A percentile compares a stretch with the other conserved stretches of the same genome.
phyloP scores from a whole-genome alignment of 2,113 vertebrate species.

The Podarcis muralis region DNA sequence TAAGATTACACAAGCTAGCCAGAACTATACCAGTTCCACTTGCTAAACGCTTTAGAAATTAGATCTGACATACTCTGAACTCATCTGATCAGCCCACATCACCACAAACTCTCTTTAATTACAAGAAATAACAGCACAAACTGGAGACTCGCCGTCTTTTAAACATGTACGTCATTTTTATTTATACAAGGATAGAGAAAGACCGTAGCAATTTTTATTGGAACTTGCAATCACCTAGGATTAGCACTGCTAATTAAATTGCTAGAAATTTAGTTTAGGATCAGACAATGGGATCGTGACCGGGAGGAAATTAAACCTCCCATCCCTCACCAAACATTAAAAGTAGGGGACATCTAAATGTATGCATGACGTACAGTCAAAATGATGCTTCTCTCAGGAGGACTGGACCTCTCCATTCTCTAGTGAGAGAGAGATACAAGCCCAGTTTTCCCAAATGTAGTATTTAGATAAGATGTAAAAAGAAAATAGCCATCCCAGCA shows the following conservation, averaged over 20 bases:
- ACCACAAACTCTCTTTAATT: not conserved
- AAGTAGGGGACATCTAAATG: slow-evolving; percentile 28
- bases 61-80: not conserved
- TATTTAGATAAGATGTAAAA: not conserved
- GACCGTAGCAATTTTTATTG: slow-evolving; percentile 29
- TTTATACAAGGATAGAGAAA: slow-evolving; percentile 59
- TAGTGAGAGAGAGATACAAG: not conserved
- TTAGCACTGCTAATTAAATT: slow-evolving; percentile 64
- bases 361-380: slow-evolving; percentile 17
- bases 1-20: not conserved
- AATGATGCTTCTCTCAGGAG: slow-evolving; percentile 24
- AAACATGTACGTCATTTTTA: slow-evolving; percentile 48
- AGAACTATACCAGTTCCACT: not conserved
- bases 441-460: not conserved
- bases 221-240: slow-evolving; percentile 35
- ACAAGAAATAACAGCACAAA: not conserved
- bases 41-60: not conserved
- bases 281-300: slow-evolving; percentile 27
- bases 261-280: slow-evolving; percentile 62
- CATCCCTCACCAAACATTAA: slow-evolving; percentile 23
- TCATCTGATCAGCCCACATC: not conserved
- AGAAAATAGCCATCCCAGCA: slow-evolving; percentile 19
- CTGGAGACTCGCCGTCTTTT: not conserved
- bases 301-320: slow-evolving; percentile 40
- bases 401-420: slow-evolving; percentile 11